Base-by-base conservation (phyloP, 2,888 invertebrate species). In the Lycaena phlaeas region DNA sequence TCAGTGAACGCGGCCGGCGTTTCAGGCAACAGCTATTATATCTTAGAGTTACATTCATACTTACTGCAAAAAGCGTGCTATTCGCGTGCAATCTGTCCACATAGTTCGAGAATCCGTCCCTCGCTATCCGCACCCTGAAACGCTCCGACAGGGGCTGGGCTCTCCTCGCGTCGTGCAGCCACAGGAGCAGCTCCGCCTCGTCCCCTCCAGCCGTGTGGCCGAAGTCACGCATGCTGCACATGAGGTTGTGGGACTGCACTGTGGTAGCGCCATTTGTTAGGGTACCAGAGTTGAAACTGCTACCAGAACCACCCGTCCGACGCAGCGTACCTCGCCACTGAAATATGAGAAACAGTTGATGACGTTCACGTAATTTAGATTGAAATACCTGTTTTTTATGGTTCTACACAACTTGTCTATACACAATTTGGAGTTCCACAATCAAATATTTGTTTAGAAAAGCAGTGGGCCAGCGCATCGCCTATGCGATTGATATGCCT, bases 21-120 rank as follows among this genome's bases (percentile, higher is more conserved):
- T n/a, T n/a, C n/a, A n/a, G n/a, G n/a, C n/a, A n/a, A n/a, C n/a
- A n/a, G n/a, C n/a, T n/a, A n/a, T n/a, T n/a, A n/a, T n/a, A n/a
- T n/a, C n/a, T n/a, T n/a, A 18, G 46, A 12, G n/a, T 15, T 9
- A 14, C 15, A 3, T 14, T n/a, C 10, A 28, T 28, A 28, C 78
- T 72, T 56, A 90, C 91, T 79, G 95, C 94, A 69, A 96, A 96
- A 43, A 96, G 89, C 14, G 95, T 95, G 66, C 94, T 94, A 68
- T 94, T 94, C 59, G 92, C 93, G 67, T 94, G 92, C 54, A 95
- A 74, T 61, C 94, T 92, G 59, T 95, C 95, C 48, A 94, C 90
- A 68, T 95, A 94, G 71, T 93, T 93, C 10, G 95, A 93, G 75
- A 95, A 94, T 9, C 95, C 96, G 59, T 95, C 94, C 70, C 94